Base-by-base conservation (phyloP, 2,113 vertebrate species). In the Xenopus laevis region DNA sequence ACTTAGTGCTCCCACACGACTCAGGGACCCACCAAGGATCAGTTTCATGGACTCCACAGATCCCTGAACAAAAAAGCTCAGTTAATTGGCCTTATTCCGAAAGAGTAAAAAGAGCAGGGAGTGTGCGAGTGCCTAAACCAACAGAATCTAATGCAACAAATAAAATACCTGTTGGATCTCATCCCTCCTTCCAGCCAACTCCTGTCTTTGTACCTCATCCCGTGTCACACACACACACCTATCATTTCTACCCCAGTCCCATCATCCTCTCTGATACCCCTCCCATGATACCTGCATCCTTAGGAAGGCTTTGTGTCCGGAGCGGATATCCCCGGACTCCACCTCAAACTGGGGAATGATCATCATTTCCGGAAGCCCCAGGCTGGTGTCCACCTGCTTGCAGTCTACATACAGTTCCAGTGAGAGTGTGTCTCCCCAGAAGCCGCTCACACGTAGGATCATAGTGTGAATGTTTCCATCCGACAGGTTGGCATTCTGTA, bases 351-450 rank as follows among this genome's bases (percentile, higher is more conserved):
- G 91, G 18, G 96, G 87, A 10, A 93, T 87, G 45, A 93, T 88
- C 0, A 85, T 84, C 63, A 98, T 76, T 17, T 86, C 86, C 0
- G 95, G 96, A n/a, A 94, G 92, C 57, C 93, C 93, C 62, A 90
- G 86, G 3, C 89, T 92, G 77, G 95, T 93, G 83, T 98, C 97
- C 7, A 79, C 88, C 83, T 94, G 81, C 79, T 94, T 93, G 82
- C 96, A 99, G 90, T 98, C 89, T 1, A 95, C 90, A 0, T 97
- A 99, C 46, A 99, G 93, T 84, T 98, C 95, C 78, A 92, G 62
- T 13, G 83, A 82, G 13, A 95, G 86, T 78, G 80, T 83, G 79
- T 90, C 88, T 0, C 90, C 86, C 0, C 87, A 91, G 0, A 98
- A 93, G 10, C 95, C 95, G 0, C 91, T 93, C 1, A 99, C 80